These are phyloP conservation scores for Sinosuthora webbiana DNA, from an alignment of 2,113 vertebrate species.

Conservation along the genomic window DNA sequence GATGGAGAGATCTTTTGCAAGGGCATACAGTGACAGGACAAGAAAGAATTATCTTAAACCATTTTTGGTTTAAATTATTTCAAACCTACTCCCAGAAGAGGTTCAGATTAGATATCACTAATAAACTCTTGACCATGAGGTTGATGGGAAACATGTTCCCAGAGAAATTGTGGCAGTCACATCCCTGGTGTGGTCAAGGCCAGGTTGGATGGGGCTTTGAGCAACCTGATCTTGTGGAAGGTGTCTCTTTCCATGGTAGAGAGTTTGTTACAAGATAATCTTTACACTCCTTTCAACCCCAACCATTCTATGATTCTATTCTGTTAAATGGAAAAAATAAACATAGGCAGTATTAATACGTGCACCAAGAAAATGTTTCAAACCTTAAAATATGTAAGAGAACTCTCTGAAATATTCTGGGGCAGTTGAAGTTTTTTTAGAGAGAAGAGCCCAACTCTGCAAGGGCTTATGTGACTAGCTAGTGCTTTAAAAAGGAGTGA, in stretches of 20 bases:
- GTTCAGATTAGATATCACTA: not conserved
- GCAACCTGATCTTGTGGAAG: not conserved
- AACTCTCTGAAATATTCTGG: not conserved
- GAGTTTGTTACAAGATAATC: not conserved
- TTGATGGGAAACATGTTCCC: not conserved
- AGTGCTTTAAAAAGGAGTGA: not conserved
- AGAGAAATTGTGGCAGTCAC: not conserved
- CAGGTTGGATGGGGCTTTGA: not conserved
- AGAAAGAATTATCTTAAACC: not conserved
- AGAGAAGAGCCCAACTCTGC: not conserved
- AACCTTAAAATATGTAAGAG: not conserved
- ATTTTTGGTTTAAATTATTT: not conserved
- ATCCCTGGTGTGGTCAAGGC: not conserved
- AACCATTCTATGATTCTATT: not conserved
- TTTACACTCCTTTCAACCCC: not conserved
- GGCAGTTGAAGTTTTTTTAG: not conserved
- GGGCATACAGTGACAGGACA: not conserved
- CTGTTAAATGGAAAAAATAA: not conserved
- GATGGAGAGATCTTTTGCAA: not conserved
- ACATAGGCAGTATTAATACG: not conserved
- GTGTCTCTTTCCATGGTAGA: not conserved
- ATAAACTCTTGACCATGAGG: not conserved
- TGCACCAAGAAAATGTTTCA: not conserved
- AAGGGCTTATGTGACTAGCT: not conserved
- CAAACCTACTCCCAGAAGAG: not conserved